Evolutionary conservation across 2,113 vertebrate species (phyloP).

Genomic region (Corythornis vintsioides): DNA sequence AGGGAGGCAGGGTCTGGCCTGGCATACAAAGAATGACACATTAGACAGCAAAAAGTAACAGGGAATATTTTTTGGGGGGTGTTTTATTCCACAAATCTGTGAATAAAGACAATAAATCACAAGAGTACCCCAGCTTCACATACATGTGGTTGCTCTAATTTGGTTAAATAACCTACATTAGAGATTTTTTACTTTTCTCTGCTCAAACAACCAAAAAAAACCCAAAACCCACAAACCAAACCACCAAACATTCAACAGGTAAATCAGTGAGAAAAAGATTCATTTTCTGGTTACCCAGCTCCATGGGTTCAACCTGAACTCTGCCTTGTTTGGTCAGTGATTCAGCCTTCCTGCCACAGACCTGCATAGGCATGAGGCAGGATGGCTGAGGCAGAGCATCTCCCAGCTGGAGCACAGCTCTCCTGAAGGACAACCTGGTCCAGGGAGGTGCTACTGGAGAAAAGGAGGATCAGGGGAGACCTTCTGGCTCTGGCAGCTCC

Average conservation of each 20-base stretch:
- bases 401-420: not conserved
- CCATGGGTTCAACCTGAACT: not conserved
- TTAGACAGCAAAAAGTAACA: not conserved
- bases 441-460: not conserved
- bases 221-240: not conserved
- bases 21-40: not conserved
- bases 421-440: not conserved
- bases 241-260: not conserved
- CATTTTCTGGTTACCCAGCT: not conserved
- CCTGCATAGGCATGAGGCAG: not conserved
- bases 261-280: not conserved
- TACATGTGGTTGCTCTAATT: not conserved
- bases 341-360: not conserved
- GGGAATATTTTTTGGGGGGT: not conserved
- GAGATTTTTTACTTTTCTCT: not conserved
- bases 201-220: not conserved
- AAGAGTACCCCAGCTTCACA: not conserved
- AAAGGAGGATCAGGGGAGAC: not conserved
- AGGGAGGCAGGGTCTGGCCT: not conserved
- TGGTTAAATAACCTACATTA: not conserved
- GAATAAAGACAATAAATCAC: too few species aligned
- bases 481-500: not conserved
- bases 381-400: not conserved
- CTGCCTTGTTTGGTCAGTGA: constrained; percentile 34
- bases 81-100: not conserved